phyloP scores from a whole-genome alignment of 2,797 vertebrate genomes.

The Diplodus sargus region DNA sequence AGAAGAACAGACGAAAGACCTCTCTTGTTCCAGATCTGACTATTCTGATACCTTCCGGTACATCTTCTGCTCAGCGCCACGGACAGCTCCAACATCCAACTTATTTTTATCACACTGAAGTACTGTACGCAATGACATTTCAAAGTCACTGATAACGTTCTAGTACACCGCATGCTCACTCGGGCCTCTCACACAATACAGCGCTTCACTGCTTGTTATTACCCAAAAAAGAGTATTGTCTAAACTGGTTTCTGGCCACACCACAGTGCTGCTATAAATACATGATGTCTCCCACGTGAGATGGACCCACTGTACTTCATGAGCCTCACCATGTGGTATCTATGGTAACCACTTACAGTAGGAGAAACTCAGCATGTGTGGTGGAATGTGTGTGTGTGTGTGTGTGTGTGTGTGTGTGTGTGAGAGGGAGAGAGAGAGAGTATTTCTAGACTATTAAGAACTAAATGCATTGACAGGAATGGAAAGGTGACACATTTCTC shows the following conservation, averaged over 20 bases:
- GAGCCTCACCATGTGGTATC: constrained; percentile 78
- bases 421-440: constrained; percentile 27
- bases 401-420: constrained; percentile 57
- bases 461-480: constrained; percentile 50
- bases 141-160: constrained; percentile 34
- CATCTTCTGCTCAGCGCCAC: constrained; percentile 22
- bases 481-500: constrained; percentile 39
- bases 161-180: not conserved
- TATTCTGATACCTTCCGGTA: not conserved
- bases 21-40: constrained; percentile 1
- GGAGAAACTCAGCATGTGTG: constrained; percentile 72
- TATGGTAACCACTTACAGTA: constrained; percentile 84
- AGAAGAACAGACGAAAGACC: not conserved
- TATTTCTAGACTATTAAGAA: constrained; percentile 45
- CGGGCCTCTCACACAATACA: not conserved
- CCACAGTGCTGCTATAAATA: constrained; percentile 82
- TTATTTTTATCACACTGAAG: constrained; percentile 17
- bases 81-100: constrained; percentile 3
- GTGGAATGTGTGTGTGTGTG: constrained; percentile 52
- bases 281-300: constrained; percentile 78
- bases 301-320: constrained; percentile 80
- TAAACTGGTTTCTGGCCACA: constrained; percentile 75
- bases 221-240: constrained; percentile 60
- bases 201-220: constrained; percentile 32
- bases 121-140: constrained; percentile 29